These are phyloP conservation scores for Loripinus fragilis DNA, from an alignment of 2,888 invertebrate genomes.

Conservation along the genomic window DNA sequence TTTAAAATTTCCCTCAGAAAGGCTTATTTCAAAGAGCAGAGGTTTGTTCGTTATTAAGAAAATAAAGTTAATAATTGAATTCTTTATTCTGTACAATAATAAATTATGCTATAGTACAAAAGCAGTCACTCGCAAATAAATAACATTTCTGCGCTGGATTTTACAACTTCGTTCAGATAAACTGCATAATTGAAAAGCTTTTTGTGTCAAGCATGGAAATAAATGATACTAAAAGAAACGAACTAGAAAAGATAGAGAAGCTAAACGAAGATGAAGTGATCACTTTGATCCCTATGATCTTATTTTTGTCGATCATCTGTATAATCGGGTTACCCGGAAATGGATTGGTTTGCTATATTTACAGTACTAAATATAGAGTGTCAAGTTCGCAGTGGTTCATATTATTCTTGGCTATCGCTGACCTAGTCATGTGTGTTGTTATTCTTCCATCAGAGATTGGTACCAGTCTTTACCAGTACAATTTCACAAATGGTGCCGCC, in stretches of 20 bases:
- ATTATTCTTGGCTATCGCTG: slow-evolving; percentile 59
- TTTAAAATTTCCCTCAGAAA: no score
- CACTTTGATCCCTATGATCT: slow-evolving; percentile 52
- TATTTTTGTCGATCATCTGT: slow-evolving; percentile 49
- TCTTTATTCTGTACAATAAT: no score
- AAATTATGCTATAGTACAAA: no score
- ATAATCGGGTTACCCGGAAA: slow-evolving; percentile 63
- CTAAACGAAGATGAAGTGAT: slow-evolving; percentile 55
- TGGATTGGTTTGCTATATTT: slow-evolving; percentile 62
- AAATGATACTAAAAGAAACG: no score
- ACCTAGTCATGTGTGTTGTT: slow-evolving; percentile 56
- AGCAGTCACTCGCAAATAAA: no score
- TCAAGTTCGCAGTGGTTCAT: slow-evolving; percentile 66
- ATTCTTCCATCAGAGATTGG: slow-evolving; percentile 60
- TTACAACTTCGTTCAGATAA: no score
- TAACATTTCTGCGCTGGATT: no score
- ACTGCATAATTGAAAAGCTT: no score
- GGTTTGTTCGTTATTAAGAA: no score
- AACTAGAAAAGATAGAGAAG: background rate
- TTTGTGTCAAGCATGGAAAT: no score
- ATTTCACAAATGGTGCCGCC: slow-evolving; percentile 41
- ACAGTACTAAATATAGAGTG: slow-evolving; percentile 50
- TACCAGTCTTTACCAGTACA: slow-evolving; percentile 55
- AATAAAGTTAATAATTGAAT: no score
- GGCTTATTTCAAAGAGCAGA: no score